A percentile compares a stretch with the other conserved stretches of the same genome.
phyloP scores from a whole-genome alignment of 2,797 vertebrate genomes.

The Amniataba percoides region DNA sequence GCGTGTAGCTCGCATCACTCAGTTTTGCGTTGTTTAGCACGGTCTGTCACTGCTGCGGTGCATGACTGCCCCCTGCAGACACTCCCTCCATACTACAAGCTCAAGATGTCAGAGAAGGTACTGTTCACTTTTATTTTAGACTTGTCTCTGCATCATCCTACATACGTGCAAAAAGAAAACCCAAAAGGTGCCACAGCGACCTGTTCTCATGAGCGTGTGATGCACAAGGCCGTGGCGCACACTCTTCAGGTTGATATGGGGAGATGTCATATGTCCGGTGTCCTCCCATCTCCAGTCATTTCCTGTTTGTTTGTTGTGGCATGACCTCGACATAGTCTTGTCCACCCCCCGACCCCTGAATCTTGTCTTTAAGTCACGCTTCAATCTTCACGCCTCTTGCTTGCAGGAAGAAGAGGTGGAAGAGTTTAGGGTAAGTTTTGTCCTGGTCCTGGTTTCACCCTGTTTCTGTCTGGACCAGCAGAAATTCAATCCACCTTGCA shows the following conservation, averaged over 20 bases:
- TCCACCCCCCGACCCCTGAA: slow-evolving; percentile 64
- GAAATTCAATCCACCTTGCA: slow-evolving; percentile 79
- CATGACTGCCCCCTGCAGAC: slow-evolving; percentile 79
- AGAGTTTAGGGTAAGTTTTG: slow-evolving; percentile 99
- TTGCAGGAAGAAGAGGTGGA: slow-evolving; percentile 99
- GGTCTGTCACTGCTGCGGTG: slow-evolving; percentile 66
- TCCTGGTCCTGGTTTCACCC: slow-evolving; percentile 61
- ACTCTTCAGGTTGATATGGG: slow-evolving; percentile 58
- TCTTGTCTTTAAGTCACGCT: slow-evolving; percentile 91
- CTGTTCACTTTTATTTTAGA: not conserved
- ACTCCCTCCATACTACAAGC: slow-evolving; percentile 54
- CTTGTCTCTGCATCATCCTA: not conserved
- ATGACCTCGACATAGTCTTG: slow-evolving; percentile 78
- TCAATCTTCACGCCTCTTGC: slow-evolving; percentile 97
- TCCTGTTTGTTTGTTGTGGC: slow-evolving; percentile 76
- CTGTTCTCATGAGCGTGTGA: not conserved
- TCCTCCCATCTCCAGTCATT: slow-evolving; percentile 72
- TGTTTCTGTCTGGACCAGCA: slow-evolving; percentile 58
- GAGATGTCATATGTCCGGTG: slow-evolving; percentile 73
- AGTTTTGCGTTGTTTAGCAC: slow-evolving; percentile 56
- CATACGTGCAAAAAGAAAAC: not conserved
- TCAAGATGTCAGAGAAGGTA: not conserved
- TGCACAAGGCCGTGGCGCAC: slow-evolving; percentile 15
- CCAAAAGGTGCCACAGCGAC: not conserved
- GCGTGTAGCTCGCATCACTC: slow-evolving; percentile 57